Evolutionary conservation across 2,888 invertebrate species (phyloP).

Genomic region (Eugnorisma glareosa): DNA sequence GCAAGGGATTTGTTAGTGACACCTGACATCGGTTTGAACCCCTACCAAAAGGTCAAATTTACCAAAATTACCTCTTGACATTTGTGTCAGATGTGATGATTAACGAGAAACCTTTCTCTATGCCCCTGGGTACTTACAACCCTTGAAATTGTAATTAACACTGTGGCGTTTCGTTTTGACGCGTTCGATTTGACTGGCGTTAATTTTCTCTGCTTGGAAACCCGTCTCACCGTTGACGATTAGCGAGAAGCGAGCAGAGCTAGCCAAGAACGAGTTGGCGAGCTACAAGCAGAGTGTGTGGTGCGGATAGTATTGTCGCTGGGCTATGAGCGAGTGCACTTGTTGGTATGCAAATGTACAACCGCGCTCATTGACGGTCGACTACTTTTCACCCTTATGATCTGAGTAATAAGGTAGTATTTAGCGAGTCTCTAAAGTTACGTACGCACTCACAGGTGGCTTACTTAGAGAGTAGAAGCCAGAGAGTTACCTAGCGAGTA

Average conservation of each 20-base stretch:
- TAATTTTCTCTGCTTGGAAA: background rate
- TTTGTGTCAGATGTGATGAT: background rate
- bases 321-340: background rate
- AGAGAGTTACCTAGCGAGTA: background rate
- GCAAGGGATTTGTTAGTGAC: background rate
- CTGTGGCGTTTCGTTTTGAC: background rate
- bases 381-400: background rate
- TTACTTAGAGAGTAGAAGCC: background rate
- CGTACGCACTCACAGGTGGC: background rate
- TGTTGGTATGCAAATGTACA: background rate
- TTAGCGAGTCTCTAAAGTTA: background rate
- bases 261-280: background rate
- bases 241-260: background rate
- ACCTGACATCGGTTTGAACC: background rate
- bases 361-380: background rate
- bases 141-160: slow-evolving; percentile 12
- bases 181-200: slow-evolving; percentile 4
- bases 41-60: background rate
- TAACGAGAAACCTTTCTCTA: slow-evolving; percentile 1
- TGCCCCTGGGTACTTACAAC: background rate
- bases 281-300: background rate
- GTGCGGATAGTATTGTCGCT: background rate
- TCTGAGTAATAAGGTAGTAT: background rate
- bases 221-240: background rate
- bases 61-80: slow-evolving; percentile 17